Percentiles rank a stretch among this genome's conserved stretches.
Evolutionary conservation across 1,140 invertebrate species (phyloP).

Genomic region (Drosophila ironensis): DNA sequence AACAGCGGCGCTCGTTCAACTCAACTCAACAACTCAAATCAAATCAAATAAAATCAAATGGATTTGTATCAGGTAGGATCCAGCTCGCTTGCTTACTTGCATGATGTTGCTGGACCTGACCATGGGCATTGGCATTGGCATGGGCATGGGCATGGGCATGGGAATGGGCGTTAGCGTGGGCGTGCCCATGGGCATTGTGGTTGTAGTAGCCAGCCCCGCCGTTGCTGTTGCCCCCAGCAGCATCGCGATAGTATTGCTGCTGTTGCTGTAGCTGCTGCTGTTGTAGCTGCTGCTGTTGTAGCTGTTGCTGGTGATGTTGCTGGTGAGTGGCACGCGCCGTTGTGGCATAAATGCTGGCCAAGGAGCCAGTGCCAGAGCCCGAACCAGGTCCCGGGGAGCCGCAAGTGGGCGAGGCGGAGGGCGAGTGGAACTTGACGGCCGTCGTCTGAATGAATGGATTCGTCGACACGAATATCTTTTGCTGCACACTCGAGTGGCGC

Average conservation of each 20-base stretch:
- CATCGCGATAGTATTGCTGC: constrained; percentile 61
- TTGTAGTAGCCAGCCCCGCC: constrained; percentile 54
- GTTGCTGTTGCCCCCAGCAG: constrained; percentile 60
- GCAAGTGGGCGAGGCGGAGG: constrained; percentile 75
- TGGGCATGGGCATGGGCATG: constrained; percentile 31
- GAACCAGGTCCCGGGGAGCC: constrained; percentile 53
- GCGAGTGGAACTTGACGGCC: constrained; percentile 73
- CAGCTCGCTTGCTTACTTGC: constrained; percentile 75
- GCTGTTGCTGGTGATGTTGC: constrained; percentile 31
- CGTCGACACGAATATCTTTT: constrained; percentile 82
- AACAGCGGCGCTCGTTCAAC: constrained; percentile 39
- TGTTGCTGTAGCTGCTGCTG: constrained; percentile 47
- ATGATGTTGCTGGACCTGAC: constrained; percentile 59
- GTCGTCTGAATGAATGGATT: constrained; percentile 82
- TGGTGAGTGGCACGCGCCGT: constrained; percentile 50
- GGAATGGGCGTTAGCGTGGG: constrained; percentile 16
- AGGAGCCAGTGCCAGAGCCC: constrained; percentile 16
- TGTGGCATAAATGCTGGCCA: constrained; percentile 70
- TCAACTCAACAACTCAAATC: constrained; percentile 45
- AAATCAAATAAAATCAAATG: constrained; percentile 30
- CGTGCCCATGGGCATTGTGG: constrained; percentile 51
- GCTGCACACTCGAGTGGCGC: constrained; percentile 78
- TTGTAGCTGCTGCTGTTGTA: no score
- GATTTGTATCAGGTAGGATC: constrained; percentile 29
- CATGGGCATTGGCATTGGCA: constrained; percentile 25